These are phyloP conservation scores for Platerodrilus igneus DNA, from an alignment of 2,888 invertebrate genomes.

Conservation along the genomic window DNA sequence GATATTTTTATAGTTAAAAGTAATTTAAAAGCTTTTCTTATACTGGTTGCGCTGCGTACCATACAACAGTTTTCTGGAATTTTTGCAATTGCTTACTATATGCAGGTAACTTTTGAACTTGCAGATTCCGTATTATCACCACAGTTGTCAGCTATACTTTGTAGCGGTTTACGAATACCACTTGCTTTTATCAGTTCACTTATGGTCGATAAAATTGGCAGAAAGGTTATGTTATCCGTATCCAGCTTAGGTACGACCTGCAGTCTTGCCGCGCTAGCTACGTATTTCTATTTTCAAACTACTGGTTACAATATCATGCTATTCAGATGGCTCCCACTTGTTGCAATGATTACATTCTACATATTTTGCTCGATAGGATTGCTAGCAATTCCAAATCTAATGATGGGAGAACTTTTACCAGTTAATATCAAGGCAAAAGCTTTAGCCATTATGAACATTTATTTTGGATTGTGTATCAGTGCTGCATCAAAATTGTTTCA, in stretches of 20 bases:
- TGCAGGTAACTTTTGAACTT: constrained; percentile 38
- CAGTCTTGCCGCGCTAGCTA: too few species aligned
- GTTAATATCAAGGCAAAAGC: constrained; percentile 39
- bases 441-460: constrained; percentile 33
- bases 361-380: constrained; percentile 31
- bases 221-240: constrained; percentile 31
- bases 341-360: constrained; percentile 29
- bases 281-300: too few species aligned
- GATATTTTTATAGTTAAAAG: constrained; percentile 34
- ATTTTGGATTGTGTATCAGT: constrained; percentile 34
- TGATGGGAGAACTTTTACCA: constrained; percentile 35
- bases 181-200: constrained; percentile 25
- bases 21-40: constrained; percentile 35
- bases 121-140: constrained; percentile 37
- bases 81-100: constrained; percentile 34
- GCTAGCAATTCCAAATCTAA: constrained; percentile 29
- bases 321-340: constrained; percentile 32
- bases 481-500: constrained; percentile 38
- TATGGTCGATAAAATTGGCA: constrained; percentile 34
- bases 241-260: constrained; percentile 31
- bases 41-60: constrained; percentile 29
- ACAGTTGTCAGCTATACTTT: constrained; percentile 35
- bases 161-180: constrained; percentile 23
- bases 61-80: constrained; percentile 37
- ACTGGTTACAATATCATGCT: too few species aligned